Evolutionary conservation across 1,140 invertebrate genomes (phyloP).

Genomic region (Macrobrachium rosenbergii): DNA sequence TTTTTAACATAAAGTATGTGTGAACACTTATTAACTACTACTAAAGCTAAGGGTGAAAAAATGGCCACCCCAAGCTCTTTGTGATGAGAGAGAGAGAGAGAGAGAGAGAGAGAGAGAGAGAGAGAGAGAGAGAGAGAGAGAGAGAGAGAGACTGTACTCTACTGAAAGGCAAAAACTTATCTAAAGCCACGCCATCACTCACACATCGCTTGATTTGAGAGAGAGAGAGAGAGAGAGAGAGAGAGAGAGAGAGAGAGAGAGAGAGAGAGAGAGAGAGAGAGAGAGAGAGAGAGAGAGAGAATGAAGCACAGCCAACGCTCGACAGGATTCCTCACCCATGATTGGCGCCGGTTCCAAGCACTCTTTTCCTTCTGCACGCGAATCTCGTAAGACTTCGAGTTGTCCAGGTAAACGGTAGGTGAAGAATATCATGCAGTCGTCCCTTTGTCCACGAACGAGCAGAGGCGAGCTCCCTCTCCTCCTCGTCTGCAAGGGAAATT

Average conservation of each 20-base stretch:
- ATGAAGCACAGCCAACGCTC: too few relatives aligned
- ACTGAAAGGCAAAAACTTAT: too few relatives aligned
- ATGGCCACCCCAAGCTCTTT: too few relatives aligned
- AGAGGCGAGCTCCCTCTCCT: slow-evolving; percentile 70
- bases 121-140: too few relatives aligned
- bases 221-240: too few relatives aligned
- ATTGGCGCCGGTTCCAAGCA: slow-evolving; percentile 71
- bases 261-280: neutral
- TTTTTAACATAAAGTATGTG: too few relatives aligned
- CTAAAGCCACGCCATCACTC: too few relatives aligned
- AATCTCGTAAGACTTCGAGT: slow-evolving; percentile 72
- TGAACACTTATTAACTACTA: too few relatives aligned
- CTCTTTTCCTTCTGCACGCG: slow-evolving; percentile 75
- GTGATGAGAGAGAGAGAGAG: too few relatives aligned
- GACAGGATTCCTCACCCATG: slow-evolving; percentile 68
- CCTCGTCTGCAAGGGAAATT: slow-evolving; percentile 36
- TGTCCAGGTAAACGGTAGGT: slow-evolving; percentile 79
- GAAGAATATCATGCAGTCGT: slow-evolving; percentile 84
- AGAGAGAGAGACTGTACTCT: too few relatives aligned
- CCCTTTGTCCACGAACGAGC: slow-evolving; percentile 85
- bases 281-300: neutral
- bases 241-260: neutral
- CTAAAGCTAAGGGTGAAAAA: too few relatives aligned
- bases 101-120: neutral
- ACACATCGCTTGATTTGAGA: too few relatives aligned